Base-by-base conservation (phyloP, 2,113 vertebrate genomes). In the Oreochromis tanganicae region DNA sequence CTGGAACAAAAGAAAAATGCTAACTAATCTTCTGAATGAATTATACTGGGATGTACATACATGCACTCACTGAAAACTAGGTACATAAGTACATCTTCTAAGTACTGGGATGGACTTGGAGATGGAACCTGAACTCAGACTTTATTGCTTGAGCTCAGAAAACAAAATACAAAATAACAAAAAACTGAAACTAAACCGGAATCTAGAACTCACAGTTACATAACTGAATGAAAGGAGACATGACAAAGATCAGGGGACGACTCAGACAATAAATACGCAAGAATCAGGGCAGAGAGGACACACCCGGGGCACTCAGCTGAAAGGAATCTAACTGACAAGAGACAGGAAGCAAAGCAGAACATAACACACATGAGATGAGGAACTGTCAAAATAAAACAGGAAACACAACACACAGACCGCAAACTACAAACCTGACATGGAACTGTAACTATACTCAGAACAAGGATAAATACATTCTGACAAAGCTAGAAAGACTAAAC, bases 361-460 rank as follows among this genome's bases (percentile, higher is more conserved):
- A n/a, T n/a, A n/a, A 66, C 17, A 38, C 6, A 38, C 61, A 66
- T 66, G 17, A 66, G 32, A 66, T 7, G 32, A 66, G 32, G 61
- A 66, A 38, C 61, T 66, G 61, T 66, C 61, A 66, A 66, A 66
- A 38, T 38, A 66, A 66, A 66, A 66, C 10, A 38, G 61, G 61
- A 66, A 66, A 66, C 17, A 36, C 61, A 63, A n/a, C 36, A 27
- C 0, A 57, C 55, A 27, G 55, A 27, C 19, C 50, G 10, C 19
- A 52, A 52, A 52, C 2, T 0, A 54, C 3, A 54, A 54, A 54
- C 52, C 8, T 57, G 55, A 57, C 24, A 57, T 27, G 6, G 27
- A 66, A 7, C 32, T 38, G 61, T 36, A 17, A 66, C 32, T 12
- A 66, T 66, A 66, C n/a, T 66, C 32, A 66, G 61, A 66, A 38